Percentiles rank a stretch among this genome's conserved stretches.
phyloP scores from a whole-genome alignment of 2,113 vertebrate genomes.

The Callorhinus ursinus region DNA sequence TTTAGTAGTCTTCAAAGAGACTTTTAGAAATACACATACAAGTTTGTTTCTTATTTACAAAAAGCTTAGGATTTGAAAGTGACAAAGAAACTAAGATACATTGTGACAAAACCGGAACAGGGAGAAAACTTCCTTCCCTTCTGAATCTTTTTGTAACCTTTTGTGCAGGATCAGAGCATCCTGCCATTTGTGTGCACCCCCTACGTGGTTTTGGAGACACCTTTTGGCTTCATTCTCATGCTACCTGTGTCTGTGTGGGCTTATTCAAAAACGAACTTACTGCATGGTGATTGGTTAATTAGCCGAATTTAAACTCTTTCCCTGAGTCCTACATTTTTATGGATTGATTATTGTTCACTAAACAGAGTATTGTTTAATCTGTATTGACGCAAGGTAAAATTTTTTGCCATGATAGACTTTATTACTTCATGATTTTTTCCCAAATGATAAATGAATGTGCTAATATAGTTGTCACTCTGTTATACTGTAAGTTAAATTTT shows the following conservation, averaged over 20 bases:
- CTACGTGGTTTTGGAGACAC: neutral
- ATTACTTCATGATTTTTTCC: neutral
- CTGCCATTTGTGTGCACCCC: neutral
- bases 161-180: neutral
- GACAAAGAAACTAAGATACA: neutral
- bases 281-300: neutral
- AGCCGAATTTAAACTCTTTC: neutral
- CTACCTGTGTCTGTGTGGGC: too few species aligned
- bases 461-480: neutral
- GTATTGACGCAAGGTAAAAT: neutral
- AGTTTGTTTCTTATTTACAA: neutral
- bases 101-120: neutral
- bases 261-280: neutral
- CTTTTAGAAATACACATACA: neutral
- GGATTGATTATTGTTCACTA: neutral
- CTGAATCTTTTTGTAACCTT: neutral
- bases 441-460: neutral
- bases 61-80: neutral
- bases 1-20: neutral
- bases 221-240: neutral
- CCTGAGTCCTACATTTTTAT: neutral
- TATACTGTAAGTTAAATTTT: neutral
- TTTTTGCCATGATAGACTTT: neutral
- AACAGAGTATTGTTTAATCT: neutral
- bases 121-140: fast-evolving